Percentiles rank a stretch among this genome's conserved stretches.
phyloP scores from a whole-genome alignment of 2,113 vertebrate species.

The Papio anubis region DNA sequence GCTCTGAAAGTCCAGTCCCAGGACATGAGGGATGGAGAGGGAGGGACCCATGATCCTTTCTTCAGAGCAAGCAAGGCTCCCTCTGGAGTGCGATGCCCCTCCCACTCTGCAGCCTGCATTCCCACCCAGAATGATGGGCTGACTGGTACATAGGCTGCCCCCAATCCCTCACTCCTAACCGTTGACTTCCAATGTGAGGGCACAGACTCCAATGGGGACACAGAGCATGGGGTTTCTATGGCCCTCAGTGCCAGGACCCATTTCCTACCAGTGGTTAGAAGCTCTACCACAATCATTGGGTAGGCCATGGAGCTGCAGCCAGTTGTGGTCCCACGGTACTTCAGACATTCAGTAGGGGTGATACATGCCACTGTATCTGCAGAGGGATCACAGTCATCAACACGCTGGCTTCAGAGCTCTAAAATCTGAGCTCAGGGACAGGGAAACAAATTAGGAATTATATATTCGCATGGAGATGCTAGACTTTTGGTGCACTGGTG shows the following conservation, averaged over 20 bases:
- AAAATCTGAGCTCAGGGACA: too few relatives aligned
- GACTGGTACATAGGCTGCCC: background rate
- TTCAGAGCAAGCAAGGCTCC: too few relatives aligned
- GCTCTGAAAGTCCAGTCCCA: background rate
- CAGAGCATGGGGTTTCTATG: background rate
- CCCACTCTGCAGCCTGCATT: background rate
- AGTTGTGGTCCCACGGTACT: background rate
- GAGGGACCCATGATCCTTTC: background rate
- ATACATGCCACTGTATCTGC: conserved; percentile 63
- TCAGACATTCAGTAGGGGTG: conserved; percentile 50
- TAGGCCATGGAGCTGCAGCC: conserved; percentile 27
- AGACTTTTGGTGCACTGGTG: background rate
- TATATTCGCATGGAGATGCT: background rate
- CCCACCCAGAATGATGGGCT: background rate
- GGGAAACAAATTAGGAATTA: background rate
- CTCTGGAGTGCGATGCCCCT: accelerated
- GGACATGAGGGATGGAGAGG: background rate
- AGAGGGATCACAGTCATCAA: background rate
- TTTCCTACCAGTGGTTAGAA: conserved; percentile 45
- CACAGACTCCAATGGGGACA: background rate
- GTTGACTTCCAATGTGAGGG: background rate
- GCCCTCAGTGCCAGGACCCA: accelerated
- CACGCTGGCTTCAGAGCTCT: background rate
- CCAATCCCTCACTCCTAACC: background rate
- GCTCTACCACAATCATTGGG: background rate